A percentile compares a stretch with the other conserved stretches of the same genome.
Conservation (phyloP, 1,140 invertebrate species). For the Psix sp. region DNA sequence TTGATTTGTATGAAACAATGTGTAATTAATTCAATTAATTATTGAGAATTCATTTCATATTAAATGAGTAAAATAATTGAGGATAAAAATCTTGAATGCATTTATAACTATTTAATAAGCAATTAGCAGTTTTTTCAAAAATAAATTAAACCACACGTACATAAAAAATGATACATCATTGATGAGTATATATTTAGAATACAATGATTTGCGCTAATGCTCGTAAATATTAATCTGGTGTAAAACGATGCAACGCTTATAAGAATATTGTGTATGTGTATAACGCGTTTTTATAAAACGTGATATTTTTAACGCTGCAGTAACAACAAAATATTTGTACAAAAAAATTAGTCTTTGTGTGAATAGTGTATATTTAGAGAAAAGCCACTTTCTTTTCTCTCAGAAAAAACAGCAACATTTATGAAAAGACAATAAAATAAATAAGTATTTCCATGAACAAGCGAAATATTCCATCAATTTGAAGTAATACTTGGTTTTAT, state of each 20-base stretch:
- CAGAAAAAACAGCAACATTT: slow-evolving; percentile 33
- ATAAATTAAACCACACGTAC: too few relatives aligned
- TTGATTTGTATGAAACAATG: too few relatives aligned
- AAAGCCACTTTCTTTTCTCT: slow-evolving; percentile 31
- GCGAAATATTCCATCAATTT: too few relatives aligned
- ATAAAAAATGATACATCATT: too few relatives aligned
- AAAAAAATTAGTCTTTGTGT: slow-evolving; percentile 56
- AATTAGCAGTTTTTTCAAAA: too few relatives aligned
- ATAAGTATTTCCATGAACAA: too few relatives aligned
- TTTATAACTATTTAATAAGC: too few relatives aligned
- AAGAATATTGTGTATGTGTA: slow-evolving; percentile 19
- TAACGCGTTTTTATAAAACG: slow-evolving; percentile 29
- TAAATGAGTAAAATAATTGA: too few relatives aligned
- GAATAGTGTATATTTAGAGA: slow-evolving; percentile 59
- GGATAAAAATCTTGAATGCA: too few relatives aligned
- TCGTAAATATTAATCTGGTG: slow-evolving; percentile 3
- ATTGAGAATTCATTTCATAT: too few relatives aligned
- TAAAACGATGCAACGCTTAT: slow-evolving; percentile 28
- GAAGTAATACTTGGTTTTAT: too few relatives aligned
- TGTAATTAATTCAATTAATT: too few relatives aligned
- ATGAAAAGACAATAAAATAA: slow-evolving; percentile 51
- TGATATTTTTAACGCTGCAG: slow-evolving; percentile 37
- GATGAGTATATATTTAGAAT: slow-evolving; percentile 13
- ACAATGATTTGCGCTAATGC: slow-evolving; percentile 16
- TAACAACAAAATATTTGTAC: slow-evolving; percentile 45